phyloP scores from a whole-genome alignment of 2,797 vertebrate genomes.

The Sebastes reedi region DNA sequence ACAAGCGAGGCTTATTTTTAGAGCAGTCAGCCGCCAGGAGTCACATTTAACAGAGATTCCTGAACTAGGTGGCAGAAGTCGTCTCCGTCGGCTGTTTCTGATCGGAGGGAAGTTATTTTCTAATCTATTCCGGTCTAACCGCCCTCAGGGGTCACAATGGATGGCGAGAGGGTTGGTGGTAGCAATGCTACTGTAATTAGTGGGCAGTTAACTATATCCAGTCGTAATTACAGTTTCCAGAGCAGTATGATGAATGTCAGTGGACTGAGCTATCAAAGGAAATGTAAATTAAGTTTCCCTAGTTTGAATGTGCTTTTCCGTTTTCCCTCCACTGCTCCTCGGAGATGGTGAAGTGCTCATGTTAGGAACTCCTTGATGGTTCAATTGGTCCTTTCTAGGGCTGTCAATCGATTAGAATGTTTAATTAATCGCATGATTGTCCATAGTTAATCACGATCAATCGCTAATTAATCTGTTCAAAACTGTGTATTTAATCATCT shows the following conservation, averaged over 20 bases:
- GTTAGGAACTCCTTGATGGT: background rate
- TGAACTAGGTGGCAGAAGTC: conserved; percentile 37
- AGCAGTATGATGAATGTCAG: conserved; percentile 36
- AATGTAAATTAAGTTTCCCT: background rate
- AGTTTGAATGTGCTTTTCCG: background rate
- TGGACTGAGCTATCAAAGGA: conserved; percentile 10
- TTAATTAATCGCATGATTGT: no score
- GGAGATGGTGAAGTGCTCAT: background rate
- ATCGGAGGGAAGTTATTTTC: conserved; percentile 42
- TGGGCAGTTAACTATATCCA: conserved; percentile 42
- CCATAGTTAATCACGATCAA: no score
- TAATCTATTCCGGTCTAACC: conserved; percentile 19
- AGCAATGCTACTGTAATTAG: conserved; percentile 48
- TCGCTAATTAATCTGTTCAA: no score
- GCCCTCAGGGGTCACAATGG: conserved; percentile 21
- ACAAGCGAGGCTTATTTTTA: conserved; percentile 71
- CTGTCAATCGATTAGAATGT: no score
- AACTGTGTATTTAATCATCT: no score
- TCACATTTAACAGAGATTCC: conserved; percentile 56
- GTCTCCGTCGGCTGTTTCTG: conserved; percentile 29
- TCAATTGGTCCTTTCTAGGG: background rate
- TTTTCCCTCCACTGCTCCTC: background rate
- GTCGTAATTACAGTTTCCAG: conserved; percentile 46
- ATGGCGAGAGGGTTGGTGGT: background rate
- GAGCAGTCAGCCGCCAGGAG: conserved; percentile 61